Base-by-base conservation (phyloP, 2,797 vertebrate genomes). In the Varecia variegata region DNA sequence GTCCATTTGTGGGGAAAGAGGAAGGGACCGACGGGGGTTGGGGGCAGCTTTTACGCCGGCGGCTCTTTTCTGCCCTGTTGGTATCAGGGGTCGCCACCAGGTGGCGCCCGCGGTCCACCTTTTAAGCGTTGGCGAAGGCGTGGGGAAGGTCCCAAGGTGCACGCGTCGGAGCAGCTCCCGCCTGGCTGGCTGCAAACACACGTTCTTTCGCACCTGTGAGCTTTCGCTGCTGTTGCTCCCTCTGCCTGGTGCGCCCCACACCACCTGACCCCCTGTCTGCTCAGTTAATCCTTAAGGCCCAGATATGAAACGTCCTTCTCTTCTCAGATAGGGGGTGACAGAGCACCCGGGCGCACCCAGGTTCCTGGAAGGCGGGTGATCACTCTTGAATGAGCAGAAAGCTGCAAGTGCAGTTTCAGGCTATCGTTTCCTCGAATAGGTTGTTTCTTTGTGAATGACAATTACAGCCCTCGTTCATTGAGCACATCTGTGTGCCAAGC, bases 61-160 rank as follows among this genome's bases (percentile, higher is more conserved):
- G 5, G n/a, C 25, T 35, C 20, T 65, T 54, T 45, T 83, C 65
- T 45, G 35, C 40, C 60, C 27, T 84, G 68, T 86, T 91, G 54
- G 25, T 76, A 68, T 52, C 65, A 87, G 50, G 18, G 8, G 3
- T 3, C 0, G 87, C 93, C 97, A 94, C 89, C 93, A 97, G 97
- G 94, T 97, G 97, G 95, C 70, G 35, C 70, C 11, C 8, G 20
- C 81, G 18, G 76, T 15, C 70, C 18, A 1, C 17, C 1, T 88
- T 95, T 82, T n/a, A 90, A 56, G 54, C 7, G 6, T 15, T 45
- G 60, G 43, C 3, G 13, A n/a, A 10, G 25, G 6, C 12, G 6
- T 10, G 0, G 17, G 23, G 11, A 65, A 60, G 47, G 17, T 50
- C 17, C 35, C 76, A 0, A 12, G 2, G 52, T 38, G 8, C 32